Evolutionary conservation across 2,888 invertebrate genomes (phyloP).

Genomic region (Patella pellucida): DNA sequence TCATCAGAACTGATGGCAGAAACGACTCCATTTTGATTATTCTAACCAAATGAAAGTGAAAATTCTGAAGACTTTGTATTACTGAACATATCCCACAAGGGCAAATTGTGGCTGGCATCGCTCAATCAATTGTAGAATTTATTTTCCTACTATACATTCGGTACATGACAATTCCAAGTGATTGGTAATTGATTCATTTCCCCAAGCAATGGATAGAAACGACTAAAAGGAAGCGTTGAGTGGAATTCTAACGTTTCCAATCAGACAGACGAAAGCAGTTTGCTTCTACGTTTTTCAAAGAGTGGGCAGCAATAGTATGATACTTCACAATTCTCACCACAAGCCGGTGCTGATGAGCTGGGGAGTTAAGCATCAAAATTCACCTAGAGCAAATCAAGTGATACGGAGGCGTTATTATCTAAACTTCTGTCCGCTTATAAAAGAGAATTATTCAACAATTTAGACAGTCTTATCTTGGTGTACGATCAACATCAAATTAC

Average conservation of each 20-base stretch:
- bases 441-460: no score
- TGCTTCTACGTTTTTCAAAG: no score
- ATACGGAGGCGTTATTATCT: no score
- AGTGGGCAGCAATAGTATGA: no score
- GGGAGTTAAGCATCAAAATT: no score
- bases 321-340: no score
- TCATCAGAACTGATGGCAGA: neutral
- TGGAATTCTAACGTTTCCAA: conserved; percentile 4
- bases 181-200: conserved; percentile 39
- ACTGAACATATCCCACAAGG: neutral
- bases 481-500: no score
- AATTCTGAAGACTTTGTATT: neutral
- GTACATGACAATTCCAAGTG: conserved; percentile 37
- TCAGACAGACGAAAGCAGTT: neutral
- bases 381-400: no score
- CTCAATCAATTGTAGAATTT: conserved; percentile 34
- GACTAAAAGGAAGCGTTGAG: conserved; percentile 13
- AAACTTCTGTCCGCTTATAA: no score
- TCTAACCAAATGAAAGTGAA: conserved; percentile 2
- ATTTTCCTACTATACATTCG: conserved; percentile 29
- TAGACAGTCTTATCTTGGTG: no score
- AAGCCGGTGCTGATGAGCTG: no score
- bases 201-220: conserved; percentile 30
- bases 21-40: neutral
- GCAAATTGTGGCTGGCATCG: conserved; percentile 20